Evolutionary conservation across 2,113 vertebrate species (phyloP).

Genomic region (Cyanoramphus novaezelandiae): DNA sequence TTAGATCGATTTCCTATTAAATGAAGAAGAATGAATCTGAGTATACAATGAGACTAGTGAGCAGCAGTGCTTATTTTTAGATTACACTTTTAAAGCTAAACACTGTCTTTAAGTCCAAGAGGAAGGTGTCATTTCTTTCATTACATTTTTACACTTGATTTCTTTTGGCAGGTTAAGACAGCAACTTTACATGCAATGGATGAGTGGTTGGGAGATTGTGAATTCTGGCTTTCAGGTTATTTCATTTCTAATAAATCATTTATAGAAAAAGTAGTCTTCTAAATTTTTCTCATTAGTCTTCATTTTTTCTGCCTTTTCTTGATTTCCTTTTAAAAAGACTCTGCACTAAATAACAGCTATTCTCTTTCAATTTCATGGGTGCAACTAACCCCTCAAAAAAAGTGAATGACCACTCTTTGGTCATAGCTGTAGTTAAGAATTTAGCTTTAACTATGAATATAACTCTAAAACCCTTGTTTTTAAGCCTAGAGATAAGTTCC

Average conservation of each 20-base stretch:
- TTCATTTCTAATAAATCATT: conserved; percentile 60
- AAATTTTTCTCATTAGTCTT: conserved; percentile 40
- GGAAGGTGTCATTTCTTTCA: conserved; percentile 51
- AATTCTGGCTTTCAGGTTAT: conserved; percentile 58
- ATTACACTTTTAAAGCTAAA: conserved; percentile 54
- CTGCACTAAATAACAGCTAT: not conserved
- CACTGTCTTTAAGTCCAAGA: conserved; percentile 34
- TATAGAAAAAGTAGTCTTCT: conserved; percentile 35
- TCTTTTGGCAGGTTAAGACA: conserved; percentile 60
- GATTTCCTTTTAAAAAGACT: conserved; percentile 11
- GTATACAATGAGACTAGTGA: conserved; percentile 39
- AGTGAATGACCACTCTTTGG: not conserved
- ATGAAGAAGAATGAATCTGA: conserved; percentile 47
- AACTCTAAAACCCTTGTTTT: not conserved
- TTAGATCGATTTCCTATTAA: conserved; percentile 18
- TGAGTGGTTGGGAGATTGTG: conserved; percentile 48
- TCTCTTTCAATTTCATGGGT: not conserved
- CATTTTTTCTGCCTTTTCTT: conserved; percentile 11
- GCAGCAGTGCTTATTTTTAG: conserved; percentile 46
- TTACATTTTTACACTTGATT: conserved; percentile 65
- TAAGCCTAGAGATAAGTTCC: not conserved
- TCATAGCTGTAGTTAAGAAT: not conserved
- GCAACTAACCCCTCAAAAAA: not conserved
- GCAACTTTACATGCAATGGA: conserved; percentile 51
- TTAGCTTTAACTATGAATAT: not conserved